phyloP scores from a whole-genome alignment of 2,888 invertebrate genomes.

The Rhopalosiphum nymphaeae region DNA sequence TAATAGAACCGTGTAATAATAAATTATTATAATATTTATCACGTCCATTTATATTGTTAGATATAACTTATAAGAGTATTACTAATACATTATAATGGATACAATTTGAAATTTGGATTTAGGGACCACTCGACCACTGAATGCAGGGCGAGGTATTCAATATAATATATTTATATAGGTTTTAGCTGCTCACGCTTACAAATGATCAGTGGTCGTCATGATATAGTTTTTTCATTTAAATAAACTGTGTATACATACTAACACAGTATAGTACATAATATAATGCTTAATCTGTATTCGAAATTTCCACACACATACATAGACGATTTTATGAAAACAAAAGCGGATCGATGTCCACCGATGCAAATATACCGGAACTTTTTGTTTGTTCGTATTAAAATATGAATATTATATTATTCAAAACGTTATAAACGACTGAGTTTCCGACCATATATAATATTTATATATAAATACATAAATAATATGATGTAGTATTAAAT shows the following conservation, averaged over 20 bases:
- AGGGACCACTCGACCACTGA: neutral
- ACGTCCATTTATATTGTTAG: neutral
- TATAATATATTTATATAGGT: neutral
- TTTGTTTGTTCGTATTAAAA: neutral
- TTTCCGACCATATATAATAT: neutral
- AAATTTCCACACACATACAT: neutral
- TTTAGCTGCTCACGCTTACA: neutral
- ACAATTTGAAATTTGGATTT: neutral
- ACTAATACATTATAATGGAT: neutral
- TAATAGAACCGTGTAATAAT: neutral
- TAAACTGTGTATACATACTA: neutral
- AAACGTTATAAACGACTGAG: neutral
- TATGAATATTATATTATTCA: neutral
- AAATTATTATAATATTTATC: neutral
- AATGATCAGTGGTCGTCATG: neutral
- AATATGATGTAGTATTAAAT: neutral
- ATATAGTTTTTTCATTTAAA: neutral
- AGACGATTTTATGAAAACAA: neutral
- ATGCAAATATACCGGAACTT: neutral
- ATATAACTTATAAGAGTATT: neutral
- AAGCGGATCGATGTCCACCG: neutral
- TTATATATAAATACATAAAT: neutral
- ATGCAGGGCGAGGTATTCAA: neutral
- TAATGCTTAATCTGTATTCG: neutral
- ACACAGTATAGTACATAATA: neutral